Percentiles rank a stretch among this genome's conserved stretches.
phyloP scores from a whole-genome alignment of 2,888 invertebrate species.

The Acleris laterana region DNA sequence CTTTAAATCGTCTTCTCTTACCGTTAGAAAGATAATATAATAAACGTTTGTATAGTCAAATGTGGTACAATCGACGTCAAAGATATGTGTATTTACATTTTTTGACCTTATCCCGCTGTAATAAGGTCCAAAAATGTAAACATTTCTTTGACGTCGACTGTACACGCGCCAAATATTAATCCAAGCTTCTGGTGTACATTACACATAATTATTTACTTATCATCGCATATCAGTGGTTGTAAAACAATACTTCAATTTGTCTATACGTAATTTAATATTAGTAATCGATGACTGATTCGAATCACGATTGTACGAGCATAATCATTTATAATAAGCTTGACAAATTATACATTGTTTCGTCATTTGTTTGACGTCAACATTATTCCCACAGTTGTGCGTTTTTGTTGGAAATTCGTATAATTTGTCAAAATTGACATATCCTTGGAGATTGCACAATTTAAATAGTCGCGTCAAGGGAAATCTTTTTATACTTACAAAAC shows the following conservation, averaged over 20 bases:
- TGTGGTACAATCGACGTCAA: no score
- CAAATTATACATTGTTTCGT: slow-evolving; percentile 31
- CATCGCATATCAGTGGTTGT: slow-evolving; percentile 41
- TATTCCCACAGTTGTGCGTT: slow-evolving; percentile 32
- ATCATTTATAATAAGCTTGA: slow-evolving; percentile 35
- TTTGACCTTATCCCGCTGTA: no score
- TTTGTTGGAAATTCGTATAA: slow-evolving; percentile 26
- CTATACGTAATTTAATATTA: slow-evolving; percentile 41
- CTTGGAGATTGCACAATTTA: slow-evolving; percentile 28
- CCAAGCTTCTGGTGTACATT: slow-evolving; percentile 48
- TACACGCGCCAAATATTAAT: slow-evolving; percentile 39
- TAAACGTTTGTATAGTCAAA: background rate
- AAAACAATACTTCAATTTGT: slow-evolving; percentile 38
- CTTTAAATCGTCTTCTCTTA: no score
- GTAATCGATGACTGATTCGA: slow-evolving; percentile 31
- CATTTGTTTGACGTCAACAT: slow-evolving; percentile 27
- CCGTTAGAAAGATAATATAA: no score
- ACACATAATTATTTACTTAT: slow-evolving; percentile 47
- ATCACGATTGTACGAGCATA: slow-evolving; percentile 28
- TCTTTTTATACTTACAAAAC: background rate
- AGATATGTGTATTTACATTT: no score
- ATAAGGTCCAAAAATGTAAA: no score
- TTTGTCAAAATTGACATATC: slow-evolving; percentile 32
- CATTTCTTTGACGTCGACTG: no score
- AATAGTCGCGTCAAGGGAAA: background rate